Percentiles rank a stretch among this genome's conserved stretches.
Conservation (phyloP, 2,113 vertebrate genomes). For the Microcebus tavaratra region DNA sequence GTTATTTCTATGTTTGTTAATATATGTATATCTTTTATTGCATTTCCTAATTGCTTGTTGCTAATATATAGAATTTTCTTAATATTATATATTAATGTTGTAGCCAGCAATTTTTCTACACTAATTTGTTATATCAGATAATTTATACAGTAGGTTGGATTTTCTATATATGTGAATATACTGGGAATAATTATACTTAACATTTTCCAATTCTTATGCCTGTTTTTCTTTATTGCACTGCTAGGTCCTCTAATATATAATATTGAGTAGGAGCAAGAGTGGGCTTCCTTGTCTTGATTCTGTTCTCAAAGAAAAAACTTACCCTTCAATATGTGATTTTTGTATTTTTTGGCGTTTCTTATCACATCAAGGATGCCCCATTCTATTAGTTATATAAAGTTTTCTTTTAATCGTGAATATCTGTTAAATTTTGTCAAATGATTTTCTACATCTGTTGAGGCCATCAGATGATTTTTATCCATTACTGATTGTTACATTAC, state of each 20-base stretch:
- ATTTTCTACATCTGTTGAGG: background rate
- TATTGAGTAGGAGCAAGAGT: background rate
- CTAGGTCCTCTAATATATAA: background rate
- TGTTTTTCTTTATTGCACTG: background rate
- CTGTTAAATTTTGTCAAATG: background rate
- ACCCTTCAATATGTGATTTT: background rate
- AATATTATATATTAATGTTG: no score
- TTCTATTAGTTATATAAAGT: background rate
- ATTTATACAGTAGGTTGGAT: background rate
- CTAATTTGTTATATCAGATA: background rate
- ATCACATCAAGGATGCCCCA: background rate
- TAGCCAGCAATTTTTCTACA: background rate
- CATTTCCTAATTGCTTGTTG: background rate
- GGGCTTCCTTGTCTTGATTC: background rate
- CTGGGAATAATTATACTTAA: background rate
- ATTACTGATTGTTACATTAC: background rate
- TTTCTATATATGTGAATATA: background rate
- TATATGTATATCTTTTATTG: background rate
- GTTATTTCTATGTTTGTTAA: background rate
- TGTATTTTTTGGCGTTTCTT: background rate
- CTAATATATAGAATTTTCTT: background rate
- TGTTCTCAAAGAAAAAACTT: background rate
- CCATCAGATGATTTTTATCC: background rate
- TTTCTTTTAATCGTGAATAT: background rate
- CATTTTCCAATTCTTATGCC: background rate